Percentiles rank a stretch among this genome's conserved stretches.
Evolutionary conservation across 2,888 invertebrate species (phyloP).

Genomic region (Scaptomyza caliginosa): DNA sequence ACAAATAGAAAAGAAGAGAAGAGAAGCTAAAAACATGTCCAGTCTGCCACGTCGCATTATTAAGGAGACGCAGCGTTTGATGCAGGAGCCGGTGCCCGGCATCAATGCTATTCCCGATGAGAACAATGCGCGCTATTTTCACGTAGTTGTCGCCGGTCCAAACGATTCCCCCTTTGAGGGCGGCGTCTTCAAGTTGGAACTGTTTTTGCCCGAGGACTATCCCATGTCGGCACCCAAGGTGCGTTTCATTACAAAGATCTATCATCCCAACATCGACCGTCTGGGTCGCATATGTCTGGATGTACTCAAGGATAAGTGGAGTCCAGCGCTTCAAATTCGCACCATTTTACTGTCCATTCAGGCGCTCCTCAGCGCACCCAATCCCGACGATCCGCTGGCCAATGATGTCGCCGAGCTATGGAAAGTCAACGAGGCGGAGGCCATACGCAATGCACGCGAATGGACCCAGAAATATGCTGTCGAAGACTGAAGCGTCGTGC

Average conservation of each 20-base stretch:
- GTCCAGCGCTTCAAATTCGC: constrained; percentile 98
- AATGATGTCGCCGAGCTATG: constrained; percentile 99
- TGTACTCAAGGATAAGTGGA: constrained; percentile 98
- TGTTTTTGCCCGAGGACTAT: constrained; percentile 99
- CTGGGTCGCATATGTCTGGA: constrained; percentile 99
- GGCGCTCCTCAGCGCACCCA: constrained; percentile 97
- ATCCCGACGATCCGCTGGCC: constrained; percentile 98
- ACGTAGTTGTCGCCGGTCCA: constrained; percentile 96
- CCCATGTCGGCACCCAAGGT: constrained; percentile 99
- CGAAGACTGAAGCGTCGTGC: constrained; percentile 43
- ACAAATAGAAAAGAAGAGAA: constrained; percentile 82
- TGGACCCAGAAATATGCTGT: constrained; percentile 94
- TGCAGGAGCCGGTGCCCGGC: constrained; percentile 92
- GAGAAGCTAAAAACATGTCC: constrained; percentile 85
- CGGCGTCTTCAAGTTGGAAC: constrained; percentile 97
- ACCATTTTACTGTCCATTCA: constrained; percentile 98
- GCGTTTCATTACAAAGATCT: constrained; percentile 99
- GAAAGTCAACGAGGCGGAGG: constrained; percentile 98
- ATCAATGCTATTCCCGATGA: constrained; percentile 98
- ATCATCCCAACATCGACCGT: constrained; percentile 99
- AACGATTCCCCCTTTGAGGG: constrained; percentile 98
- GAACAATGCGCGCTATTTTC: constrained; percentile 97
- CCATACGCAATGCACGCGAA: constrained; percentile 96
- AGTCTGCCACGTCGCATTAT: constrained; percentile 87
- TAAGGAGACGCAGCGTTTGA: constrained; percentile 97